These are phyloP conservation scores for Copidosoma floridanum DNA, from an alignment of 1,140 invertebrate species.

Conservation along the genomic window DNA sequence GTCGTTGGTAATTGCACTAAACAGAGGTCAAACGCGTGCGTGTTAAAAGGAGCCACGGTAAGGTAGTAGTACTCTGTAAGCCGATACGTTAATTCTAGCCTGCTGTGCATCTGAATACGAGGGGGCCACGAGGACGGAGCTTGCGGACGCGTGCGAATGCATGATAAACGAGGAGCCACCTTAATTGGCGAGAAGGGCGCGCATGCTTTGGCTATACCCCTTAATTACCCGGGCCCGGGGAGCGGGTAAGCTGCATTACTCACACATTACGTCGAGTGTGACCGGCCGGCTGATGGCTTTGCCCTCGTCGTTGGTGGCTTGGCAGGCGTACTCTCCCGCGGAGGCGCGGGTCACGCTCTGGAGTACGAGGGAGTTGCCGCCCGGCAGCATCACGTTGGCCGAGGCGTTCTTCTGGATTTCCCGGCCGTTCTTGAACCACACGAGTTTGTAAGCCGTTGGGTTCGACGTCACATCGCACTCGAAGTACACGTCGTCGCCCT, in stretches of 20 bases:
- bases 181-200: background rate
- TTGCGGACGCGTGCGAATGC: too few relatives aligned
- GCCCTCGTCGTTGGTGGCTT: conserved; percentile 76
- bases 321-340: conserved; percentile 79
- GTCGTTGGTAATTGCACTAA: too few relatives aligned
- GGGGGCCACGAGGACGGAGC: too few relatives aligned
- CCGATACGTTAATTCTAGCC: too few relatives aligned
- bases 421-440: conserved; percentile 79
- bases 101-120: too few relatives aligned
- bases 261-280: conserved; percentile 79
- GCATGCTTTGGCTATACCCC: too few relatives aligned
- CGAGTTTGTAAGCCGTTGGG: conserved; percentile 75
- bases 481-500: conserved; percentile 89
- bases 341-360: conserved; percentile 78
- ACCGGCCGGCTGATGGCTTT: conserved; percentile 77
- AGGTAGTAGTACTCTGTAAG: too few relatives aligned
- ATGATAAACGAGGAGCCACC: too few relatives aligned
- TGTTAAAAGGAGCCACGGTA: too few relatives aligned
- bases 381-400: conserved; percentile 77
- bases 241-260: conserved; percentile 60
- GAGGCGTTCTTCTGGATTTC: conserved; percentile 76
- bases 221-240: conserved; percentile 5
- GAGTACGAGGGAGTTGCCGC: conserved; percentile 75
- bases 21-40: too few relatives aligned
- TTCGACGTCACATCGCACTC: conserved; percentile 86